A percentile compares a stretch with the other conserved stretches of the same genome.
These are phyloP conservation scores for Megaceryle torquata DNA, from an alignment of 2,113 vertebrate species.

Conservation along the genomic window DNA sequence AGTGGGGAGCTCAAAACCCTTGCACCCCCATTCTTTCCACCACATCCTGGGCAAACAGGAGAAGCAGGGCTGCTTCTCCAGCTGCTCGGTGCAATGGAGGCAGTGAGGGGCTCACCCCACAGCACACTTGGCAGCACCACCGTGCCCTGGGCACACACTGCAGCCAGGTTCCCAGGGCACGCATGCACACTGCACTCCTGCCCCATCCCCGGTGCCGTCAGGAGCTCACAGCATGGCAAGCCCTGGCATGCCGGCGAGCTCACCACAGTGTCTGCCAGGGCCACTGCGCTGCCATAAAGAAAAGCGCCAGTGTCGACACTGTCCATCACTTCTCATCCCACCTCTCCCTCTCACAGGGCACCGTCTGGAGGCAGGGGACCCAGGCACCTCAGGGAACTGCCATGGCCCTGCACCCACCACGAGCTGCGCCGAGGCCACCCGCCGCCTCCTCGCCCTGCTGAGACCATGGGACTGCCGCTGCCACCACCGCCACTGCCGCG, in stretches of 20 bases:
- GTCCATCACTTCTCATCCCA: background rate
- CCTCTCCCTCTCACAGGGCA: background rate
- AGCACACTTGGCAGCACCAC: background rate
- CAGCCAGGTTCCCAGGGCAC: rapidly evolving
- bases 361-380: background rate
- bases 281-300: background rate
- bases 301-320: rapidly evolving
- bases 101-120: rapidly evolving
- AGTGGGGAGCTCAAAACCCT: rapidly evolving
- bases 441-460: background rate
- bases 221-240: background rate
- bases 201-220: rapidly evolving
- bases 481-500: background rate
- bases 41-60: background rate
- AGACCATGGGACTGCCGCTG: slow-evolving; percentile 49
- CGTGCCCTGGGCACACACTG: rapidly evolving
- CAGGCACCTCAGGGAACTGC: background rate
- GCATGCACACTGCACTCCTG: rapidly evolving
- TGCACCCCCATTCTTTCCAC: rapidly evolving
- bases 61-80: background rate
- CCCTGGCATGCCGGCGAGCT: rapidly evolving
- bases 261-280: rapidly evolving
- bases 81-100: background rate
- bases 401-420: background rate
- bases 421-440: background rate